Evolutionary conservation across 2,888 invertebrate species (phyloP), one percentile per base, ranked within the genome.

Genomic region (Drosophila ustulata): DNA sequence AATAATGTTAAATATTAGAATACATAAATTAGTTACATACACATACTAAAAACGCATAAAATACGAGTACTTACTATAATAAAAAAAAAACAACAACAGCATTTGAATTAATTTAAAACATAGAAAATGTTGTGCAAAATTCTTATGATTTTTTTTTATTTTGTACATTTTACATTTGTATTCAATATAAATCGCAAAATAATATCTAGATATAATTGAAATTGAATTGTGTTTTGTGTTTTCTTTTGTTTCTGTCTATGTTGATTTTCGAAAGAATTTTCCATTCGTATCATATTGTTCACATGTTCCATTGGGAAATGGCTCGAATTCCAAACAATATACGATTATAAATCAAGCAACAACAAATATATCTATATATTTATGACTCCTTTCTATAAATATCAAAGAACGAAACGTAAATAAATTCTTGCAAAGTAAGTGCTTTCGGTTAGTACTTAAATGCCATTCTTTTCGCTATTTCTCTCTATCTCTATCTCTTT

Each of bases 381-480:
- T 72, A 72, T 72, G 56, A 71, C 52, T 82, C 51, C 69, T 39
- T 73, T 43, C 57, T 68, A 69, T 63, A 67, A 64, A 63, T 56
- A 75, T 51, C 46, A 46, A 52, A 45, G 26, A 64, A 58, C 23
- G 39, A 63, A 57, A 59, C 55, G 71, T 78, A 80, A 69, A 77
- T 73, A 78, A 70, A 65, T 66, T 63, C 56, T 50, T 50, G 34
- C 63, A 65, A 84, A 76, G 82, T 82, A 82, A 82, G 82, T 82
- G 82, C 85, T 68, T 88, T 87, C 67, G 75, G 89, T 81, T 82
- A 71, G 87, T 89, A 87, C 71, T 68, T 72, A 39, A 68, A 72
- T 80, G 88, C 61, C 63, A 74, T 80, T 71, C 32, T 79, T 59
- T 62, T 45, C 52, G 37, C 49, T 75, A 57, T 59, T 57, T 72